A percentile compares a stretch with the other conserved stretches of the same genome.
phyloP scores from a whole-genome alignment of 2,888 invertebrate species.

The Hyppa rectilinea region DNA sequence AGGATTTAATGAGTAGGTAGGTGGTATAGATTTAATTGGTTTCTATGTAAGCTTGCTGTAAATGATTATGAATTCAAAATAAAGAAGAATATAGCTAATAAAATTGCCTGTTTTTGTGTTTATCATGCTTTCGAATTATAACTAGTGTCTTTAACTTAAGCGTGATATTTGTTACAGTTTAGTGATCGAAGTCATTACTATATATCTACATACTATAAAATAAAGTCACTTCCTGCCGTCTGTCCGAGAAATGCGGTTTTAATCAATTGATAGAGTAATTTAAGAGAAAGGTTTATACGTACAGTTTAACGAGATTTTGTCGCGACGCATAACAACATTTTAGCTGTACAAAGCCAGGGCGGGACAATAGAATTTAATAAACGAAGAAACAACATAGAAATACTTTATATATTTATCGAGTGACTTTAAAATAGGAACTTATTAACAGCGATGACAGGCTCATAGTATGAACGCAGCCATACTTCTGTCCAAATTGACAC shows the following conservation, averaged over 20 bases:
- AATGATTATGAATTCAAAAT: constrained; percentile 12
- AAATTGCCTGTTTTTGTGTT: neutral
- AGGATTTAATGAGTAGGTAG: constrained; percentile 9
- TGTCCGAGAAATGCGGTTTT: no score
- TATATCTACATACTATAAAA: no score
- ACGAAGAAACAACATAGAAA: neutral
- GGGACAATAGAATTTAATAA: no score
- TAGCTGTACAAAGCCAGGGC: no score
- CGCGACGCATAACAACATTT: no score
- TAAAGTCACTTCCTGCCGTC: no score
- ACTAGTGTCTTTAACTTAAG: neutral
- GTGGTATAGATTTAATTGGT: neutral
- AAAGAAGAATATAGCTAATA: neutral
- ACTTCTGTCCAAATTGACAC: constrained; percentile 57
- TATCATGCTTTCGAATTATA: neutral
- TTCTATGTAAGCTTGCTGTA: neutral
- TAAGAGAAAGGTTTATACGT: no score
- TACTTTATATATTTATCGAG: constrained; percentile 21
- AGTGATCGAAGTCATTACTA: neutral
- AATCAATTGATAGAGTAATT: no score
- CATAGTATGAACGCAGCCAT: constrained; percentile 44
- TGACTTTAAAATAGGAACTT: constrained; percentile 39
- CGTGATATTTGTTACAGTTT: neutral
- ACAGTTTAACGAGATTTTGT: no score
- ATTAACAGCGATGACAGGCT: constrained; percentile 49